Percentiles rank a stretch among this genome's conserved stretches.
Evolutionary conservation across 1,140 invertebrate species (phyloP).

Genomic region (Sinonovacula constricta): DNA sequence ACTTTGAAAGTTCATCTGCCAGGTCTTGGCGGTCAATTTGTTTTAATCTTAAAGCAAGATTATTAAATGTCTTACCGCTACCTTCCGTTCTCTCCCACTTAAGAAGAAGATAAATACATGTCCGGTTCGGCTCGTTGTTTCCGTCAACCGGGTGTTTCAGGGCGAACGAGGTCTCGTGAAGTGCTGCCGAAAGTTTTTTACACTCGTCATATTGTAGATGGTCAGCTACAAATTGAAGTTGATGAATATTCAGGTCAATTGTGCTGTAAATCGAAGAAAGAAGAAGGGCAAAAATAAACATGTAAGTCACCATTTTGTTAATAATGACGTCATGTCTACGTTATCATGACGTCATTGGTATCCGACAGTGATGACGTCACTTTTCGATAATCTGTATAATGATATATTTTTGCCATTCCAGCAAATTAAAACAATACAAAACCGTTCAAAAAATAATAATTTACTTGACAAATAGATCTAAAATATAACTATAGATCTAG

Average conservation of each 20-base stretch:
- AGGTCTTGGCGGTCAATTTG: slow-evolving; percentile 64
- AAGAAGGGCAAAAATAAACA: too few species aligned
- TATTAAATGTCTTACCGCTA: slow-evolving; percentile 63
- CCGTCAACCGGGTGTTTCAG: slow-evolving; percentile 36
- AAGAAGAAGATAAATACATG: slow-evolving; percentile 63
- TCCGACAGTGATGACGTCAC: too few species aligned
- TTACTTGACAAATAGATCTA: too few species aligned
- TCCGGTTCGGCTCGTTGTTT: slow-evolving; percentile 35
- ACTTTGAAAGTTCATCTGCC: slow-evolving; percentile 62
- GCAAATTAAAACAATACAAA: too few species aligned
- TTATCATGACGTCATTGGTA: too few species aligned
- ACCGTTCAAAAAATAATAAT: too few species aligned
- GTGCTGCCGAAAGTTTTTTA: slow-evolving; percentile 52
- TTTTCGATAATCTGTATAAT: too few species aligned
- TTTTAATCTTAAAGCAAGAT: slow-evolving; percentile 59
- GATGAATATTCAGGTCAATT: slow-evolving; percentile 67
- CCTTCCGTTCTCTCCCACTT: slow-evolving; percentile 62
- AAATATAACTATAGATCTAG: too few species aligned
- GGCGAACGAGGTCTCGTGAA: slow-evolving; percentile 54
- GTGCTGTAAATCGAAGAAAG: too few species aligned
- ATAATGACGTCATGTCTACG: too few species aligned
- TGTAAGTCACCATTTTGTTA: too few species aligned
- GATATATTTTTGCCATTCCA: too few species aligned
- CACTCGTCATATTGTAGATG: slow-evolving; percentile 62
- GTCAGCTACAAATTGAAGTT: slow-evolving; percentile 66